These are phyloP conservation scores for Paralvinella palmiformis DNA, from an alignment of 1,140 invertebrate genomes.

Conservation along the genomic window DNA sequence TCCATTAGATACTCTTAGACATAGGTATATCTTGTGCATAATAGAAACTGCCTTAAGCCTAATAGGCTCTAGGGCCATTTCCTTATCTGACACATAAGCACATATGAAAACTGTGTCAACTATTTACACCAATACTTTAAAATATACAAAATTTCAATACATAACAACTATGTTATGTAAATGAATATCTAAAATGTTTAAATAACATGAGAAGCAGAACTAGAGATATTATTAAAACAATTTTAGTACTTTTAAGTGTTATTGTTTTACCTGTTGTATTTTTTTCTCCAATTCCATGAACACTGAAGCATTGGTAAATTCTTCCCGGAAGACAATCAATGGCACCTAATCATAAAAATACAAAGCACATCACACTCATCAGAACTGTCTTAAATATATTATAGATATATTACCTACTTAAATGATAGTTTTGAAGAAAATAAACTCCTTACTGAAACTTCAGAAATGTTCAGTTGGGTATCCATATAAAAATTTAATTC, in stretches of 20 bases:
- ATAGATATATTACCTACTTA: background rate
- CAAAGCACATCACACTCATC: background rate
- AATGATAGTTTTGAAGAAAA: background rate
- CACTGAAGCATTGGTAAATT: conserved; percentile 29
- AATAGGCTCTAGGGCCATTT: no score
- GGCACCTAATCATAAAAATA: conserved; percentile 24
- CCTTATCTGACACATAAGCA: no score
- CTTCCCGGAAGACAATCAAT: conserved; percentile 30
- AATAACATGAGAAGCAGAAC: background rate
- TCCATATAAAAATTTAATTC: background rate
- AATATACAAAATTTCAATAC: background rate
- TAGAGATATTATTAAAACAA: background rate
- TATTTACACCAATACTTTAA: background rate
- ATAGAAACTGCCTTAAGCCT: no score
- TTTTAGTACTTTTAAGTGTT: background rate
- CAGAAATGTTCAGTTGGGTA: background rate
- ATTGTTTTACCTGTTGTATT: conserved; percentile 30
- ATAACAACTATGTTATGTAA: background rate
- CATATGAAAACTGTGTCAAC: no score
- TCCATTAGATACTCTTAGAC: no score
- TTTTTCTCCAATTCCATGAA: conserved; percentile 26
- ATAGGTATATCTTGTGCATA: no score
- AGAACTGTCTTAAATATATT: background rate
- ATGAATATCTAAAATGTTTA: background rate
- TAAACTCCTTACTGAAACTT: background rate